Evolutionary conservation across 1,140 invertebrate species (phyloP).

Genomic region (Platyscapa corneri): DNA sequence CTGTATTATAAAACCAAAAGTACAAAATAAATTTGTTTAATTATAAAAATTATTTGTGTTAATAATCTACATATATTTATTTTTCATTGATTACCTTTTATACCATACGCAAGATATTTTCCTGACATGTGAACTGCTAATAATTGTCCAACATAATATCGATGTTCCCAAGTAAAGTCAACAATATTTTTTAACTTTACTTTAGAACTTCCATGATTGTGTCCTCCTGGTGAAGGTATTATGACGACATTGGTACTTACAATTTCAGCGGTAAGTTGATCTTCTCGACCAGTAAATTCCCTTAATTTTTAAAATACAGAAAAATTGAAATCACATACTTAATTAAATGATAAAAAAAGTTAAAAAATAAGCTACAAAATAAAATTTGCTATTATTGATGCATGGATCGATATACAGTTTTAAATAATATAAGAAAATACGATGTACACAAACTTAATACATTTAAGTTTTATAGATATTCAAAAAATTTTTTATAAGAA

Average conservation of each 20-base stretch:
- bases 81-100: conserved; percentile 81
- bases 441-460: background rate
- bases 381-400: background rate
- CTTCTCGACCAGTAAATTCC: conserved; percentile 81
- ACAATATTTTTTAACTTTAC: conserved; percentile 93
- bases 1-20: conserved; percentile 60
- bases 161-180: conserved; percentile 93
- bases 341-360: background rate
- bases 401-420: background rate
- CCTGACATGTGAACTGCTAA: conserved; percentile 91
- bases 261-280: conserved; percentile 81
- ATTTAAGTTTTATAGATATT: background rate
- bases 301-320: conserved; percentile 69
- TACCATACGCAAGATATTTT: conserved; percentile 91
- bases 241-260: conserved; percentile 82
- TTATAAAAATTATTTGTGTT: conserved; percentile 15
- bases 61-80: background rate
- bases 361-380: background rate
- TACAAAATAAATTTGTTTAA: background rate
- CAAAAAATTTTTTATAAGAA: background rate
- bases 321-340: background rate
- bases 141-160: conserved; percentile 88
- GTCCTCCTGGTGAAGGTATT: conserved; percentile 80
- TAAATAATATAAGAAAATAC: background rate
- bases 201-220: conserved; percentile 87